Evolutionary conservation across 92 coral and sea anemone genomes (phyloP).

Genomic region (Plumapathes pennacea): DNA sequence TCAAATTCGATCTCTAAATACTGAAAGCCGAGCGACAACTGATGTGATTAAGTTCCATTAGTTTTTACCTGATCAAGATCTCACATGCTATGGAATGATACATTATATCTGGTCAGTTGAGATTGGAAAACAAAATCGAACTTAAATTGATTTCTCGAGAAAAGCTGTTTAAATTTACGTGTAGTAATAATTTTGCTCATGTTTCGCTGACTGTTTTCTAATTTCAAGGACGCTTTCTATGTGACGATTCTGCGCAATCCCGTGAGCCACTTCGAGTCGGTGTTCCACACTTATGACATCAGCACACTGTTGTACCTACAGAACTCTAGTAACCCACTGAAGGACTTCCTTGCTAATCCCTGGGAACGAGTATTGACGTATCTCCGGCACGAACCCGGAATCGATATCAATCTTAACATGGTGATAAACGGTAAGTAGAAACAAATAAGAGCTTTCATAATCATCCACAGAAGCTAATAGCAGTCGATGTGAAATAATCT

Average conservation of each 20-base stretch:
- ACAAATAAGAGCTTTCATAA: background rate
- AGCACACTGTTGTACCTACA: slow-evolving; percentile 60
- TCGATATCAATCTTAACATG: slow-evolving; percentile 54
- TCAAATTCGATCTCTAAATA: no score
- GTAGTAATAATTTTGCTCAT: no score
- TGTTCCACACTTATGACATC: slow-evolving; percentile 56
- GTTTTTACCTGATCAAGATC: no score
- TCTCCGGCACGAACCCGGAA: slow-evolving; percentile 32
- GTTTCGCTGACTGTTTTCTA: no score
- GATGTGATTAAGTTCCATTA: no score
- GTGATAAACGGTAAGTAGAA: slow-evolving; percentile 68
- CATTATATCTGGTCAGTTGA: no score
- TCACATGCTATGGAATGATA: no score
- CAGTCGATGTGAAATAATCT: no score
- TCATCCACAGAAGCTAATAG: no score
- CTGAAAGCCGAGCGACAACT: no score
- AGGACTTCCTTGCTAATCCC: slow-evolving; percentile 55
- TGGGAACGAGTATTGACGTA: slow-evolving; percentile 34
- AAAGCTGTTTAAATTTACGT: background rate
- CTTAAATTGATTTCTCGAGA: no score
- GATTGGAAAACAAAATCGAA: no score
- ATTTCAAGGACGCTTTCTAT: slow-evolving; percentile 64
- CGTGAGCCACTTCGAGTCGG: slow-evolving; percentile 66
- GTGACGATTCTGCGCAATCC: slow-evolving; percentile 83
- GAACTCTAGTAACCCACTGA: slow-evolving; percentile 52